Base-by-base conservation (phyloP, 1,140 invertebrate genomes). In the Plutomurus gul region DNA sequence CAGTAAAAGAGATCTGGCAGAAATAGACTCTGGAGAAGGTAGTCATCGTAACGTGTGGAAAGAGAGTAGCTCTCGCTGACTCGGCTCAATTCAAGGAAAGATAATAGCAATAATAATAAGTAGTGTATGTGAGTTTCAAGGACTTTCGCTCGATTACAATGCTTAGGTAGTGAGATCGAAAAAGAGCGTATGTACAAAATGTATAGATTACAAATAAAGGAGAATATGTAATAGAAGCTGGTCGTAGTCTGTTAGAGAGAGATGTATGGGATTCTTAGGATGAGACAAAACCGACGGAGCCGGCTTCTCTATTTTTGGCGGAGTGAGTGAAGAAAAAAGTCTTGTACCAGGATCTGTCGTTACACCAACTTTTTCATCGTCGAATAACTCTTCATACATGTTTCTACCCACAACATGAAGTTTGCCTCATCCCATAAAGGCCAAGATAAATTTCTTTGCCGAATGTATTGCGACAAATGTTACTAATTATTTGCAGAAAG, bases 401-500 rank as follows among this genome's bases (percentile, higher is more conserved):
- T 72, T 72, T 43, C 70, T 72, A 40, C 70, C 70, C 70, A 72
- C 70, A 40, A 72, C 70, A 72, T 72, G 36, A 72, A 72, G 70
- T 43, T 40, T 72, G 70, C 70, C 70, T 36, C 70, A 72, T 72
- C 70, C 40, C 70, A 46, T 72, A 70, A 70, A 39, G n/a, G 20
- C 39, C 30, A 49, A 78, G 65, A 78, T 73, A 78, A 78, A 78
- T 78, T 71, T 78, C 77, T 65, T 75, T 75, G 27, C 39, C 76
- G 60, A 77, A 70, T 71, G 60, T 37, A 51, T 78, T 65, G 20
- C 51, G 78, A 75, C 72, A 79, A 79, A 79, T 75, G 78, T 70
- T 75, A 70, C 78, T 75, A 79, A 79, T 79, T 75, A 79, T 75
- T 79, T 39, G 72, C 51, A 70, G 71, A 75, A 75, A 79, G 78